Evolutionary conservation across 2,113 vertebrate species (phyloP), one percentile per base, ranked within the genome.

Genomic region (Cheirogaleus medius): DNA sequence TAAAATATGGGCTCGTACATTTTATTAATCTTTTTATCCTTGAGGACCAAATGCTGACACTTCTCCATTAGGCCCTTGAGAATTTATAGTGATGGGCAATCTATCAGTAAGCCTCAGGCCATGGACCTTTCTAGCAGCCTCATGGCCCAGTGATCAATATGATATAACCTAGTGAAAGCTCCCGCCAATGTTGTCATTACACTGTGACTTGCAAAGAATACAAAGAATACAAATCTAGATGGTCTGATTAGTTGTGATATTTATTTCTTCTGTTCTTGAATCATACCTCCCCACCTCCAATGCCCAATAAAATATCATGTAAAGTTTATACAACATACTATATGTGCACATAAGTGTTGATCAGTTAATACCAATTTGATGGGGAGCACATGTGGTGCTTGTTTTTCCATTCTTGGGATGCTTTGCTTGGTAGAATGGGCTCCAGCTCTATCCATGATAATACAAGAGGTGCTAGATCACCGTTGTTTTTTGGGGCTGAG

Each of bases 21-120:
- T 92, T 84, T 91, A 68, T 96, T 97, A 91, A 89, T 97, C 87
- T 92, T 96, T 91, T 87, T 42, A 78, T 82, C 94, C 97, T 81
- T 87, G 10, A 25, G 37, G 39, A 54, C 69, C 37, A 47, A 63
- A 29, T 86, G 64, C 94, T 96, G 91, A 84, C 94, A 95, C 71
- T 90, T 92, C 80, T 39, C n/a, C 66, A 82, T 80, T 29, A 86
- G 56, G n/a, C 6, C 8, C 58, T 90, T 20, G 60, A 80, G 42
- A 96, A 95, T 60, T 17, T 52, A 44, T 2, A 60, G 23, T 49
- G 92, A 69, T 42, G 49, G 56, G 76, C 64, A 87, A 3, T 93
- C 52, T 80, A 9, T 84, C 20, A 10, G 37, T 44, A 73, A 78
- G 64, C n/a, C 84, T 91, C 58, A 87, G 76, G 88, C 63, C 81